Percentiles rank a stretch among this genome's conserved stretches.
Conservation (phyloP, 1,140 invertebrate species). For the Eufriesea mexicana region DNA sequence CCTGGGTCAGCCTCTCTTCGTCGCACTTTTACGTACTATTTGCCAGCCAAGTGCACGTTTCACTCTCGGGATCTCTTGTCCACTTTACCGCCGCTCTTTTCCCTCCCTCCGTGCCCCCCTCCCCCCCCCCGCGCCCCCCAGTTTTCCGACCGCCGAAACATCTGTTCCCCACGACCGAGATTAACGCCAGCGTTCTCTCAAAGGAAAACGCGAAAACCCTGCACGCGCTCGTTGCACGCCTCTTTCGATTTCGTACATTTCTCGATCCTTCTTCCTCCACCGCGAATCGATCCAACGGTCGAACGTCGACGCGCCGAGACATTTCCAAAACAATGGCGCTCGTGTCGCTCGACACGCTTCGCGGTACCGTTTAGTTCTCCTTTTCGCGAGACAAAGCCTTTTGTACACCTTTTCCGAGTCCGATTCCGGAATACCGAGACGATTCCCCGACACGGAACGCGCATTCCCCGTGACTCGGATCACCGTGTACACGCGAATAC, state of each 20-base stretch:
- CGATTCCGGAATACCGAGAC: neutral
- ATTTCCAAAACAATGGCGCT: constrained; percentile 1
- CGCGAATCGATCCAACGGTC: too few species aligned
- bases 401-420: neutral
- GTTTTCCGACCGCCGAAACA: constrained; percentile 9
- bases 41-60: constrained; percentile 11
- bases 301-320: neutral
- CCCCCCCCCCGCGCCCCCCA: neutral
- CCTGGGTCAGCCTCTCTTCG: neutral
- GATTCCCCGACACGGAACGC: neutral
- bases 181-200: neutral
- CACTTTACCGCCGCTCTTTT: constrained; percentile 50
- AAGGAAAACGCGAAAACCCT: neutral
- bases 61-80: constrained; percentile 45
- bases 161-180: neutral
- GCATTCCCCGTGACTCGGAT: too few species aligned
- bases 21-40: constrained; percentile 21
- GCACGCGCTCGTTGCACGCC: too few species aligned
- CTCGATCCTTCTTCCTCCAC: neutral
- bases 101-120: neutral
- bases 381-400: neutral
- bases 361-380: neutral
- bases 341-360: neutral
- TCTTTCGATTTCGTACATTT: neutral
- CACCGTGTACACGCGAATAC: too few species aligned